Conservation (phyloP, 2,888 invertebrate species). For the Diarsia brunnea region DNA sequence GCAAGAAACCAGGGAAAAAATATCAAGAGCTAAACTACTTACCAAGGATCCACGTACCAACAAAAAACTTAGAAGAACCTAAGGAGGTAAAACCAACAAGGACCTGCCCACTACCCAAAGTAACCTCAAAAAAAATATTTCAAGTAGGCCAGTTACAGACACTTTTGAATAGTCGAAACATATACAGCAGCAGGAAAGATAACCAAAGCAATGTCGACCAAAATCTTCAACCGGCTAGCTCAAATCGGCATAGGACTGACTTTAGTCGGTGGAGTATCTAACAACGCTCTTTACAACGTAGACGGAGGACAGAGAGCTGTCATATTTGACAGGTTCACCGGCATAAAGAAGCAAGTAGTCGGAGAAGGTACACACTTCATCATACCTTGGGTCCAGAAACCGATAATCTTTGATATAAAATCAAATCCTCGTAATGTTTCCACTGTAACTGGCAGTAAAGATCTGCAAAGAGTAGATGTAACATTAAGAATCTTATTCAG, state of each 20-base stretch:
- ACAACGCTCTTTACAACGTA: conserved; percentile 61
- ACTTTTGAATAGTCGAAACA: too few relatives aligned
- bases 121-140: too few relatives aligned
- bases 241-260: conserved; percentile 58
- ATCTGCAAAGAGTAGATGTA: conserved; percentile 98
- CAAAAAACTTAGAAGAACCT: not conserved
- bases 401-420: conserved; percentile 97
- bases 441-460: conserved; percentile 98
- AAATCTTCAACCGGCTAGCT: conserved; percentile 53
- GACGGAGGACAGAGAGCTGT: conserved; percentile 96
- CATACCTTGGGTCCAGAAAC: conserved; percentile 98
- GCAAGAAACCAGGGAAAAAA: not conserved
- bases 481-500: conserved; percentile 97
- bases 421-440: conserved; percentile 97
- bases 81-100: not conserved
- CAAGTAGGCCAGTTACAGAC: too few relatives aligned
- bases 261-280: conserved; percentile 44
- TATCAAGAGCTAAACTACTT: not conserved
- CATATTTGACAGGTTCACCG: conserved; percentile 98
- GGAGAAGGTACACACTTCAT: conserved; percentile 99
- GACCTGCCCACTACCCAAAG: not conserved
- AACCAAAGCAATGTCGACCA: conserved; percentile 38
- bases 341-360: conserved; percentile 95
- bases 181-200: not conserved
- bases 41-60: not conserved